Evolutionary conservation across 2,797 vertebrate species (phyloP), one percentile per base, ranked within the genome.

Genomic region (Enteromius viviparus): DNA sequence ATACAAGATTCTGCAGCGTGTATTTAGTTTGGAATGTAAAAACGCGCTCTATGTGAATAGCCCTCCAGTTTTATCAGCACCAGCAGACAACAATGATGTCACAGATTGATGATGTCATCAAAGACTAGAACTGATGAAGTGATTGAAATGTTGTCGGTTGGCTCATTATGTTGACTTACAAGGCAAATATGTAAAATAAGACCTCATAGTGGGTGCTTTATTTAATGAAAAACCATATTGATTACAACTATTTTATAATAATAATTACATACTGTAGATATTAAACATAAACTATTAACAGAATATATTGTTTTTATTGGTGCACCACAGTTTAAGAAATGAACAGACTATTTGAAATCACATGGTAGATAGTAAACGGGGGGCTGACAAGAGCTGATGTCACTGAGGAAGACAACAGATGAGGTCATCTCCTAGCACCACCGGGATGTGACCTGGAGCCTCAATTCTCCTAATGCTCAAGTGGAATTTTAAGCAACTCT

Each of bases 111-210:
- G 84, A 81, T 74, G 80, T 81, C 23, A 53, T 84, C 23, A n/a
- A 60, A 58, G 66, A 77, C 37, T 23, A 23, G 40, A 70, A 80
- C 72, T 81, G 64, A 82, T 85, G 72, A 81, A 84, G 76, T 87
- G 83, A 89, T 83, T 80, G 62, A 89, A 69, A 72, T 32, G 40
- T 66, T 78, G 76, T 55, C n/a, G 29, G 11, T 70, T 58, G 49
- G 68, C 51, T 74, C 70, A 40, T 19, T 21, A 42, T 66, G 58
- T 37, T 70, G 47, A 82, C 66, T 65, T 32, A 65, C 40, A 60
- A 60, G 55, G 58, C n/a, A 76, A 74, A 42, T 70, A 49, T 76
- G 47, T 49, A 37, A 34, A 82, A 78, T 68, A 78, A 51, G 29
- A 85, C 60, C 32, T 45, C 69, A 71, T 49, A 15, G 58, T 49